Conservation (phyloP, 2,888 invertebrate species). For the Zootermopsis nevadensis region DNA sequence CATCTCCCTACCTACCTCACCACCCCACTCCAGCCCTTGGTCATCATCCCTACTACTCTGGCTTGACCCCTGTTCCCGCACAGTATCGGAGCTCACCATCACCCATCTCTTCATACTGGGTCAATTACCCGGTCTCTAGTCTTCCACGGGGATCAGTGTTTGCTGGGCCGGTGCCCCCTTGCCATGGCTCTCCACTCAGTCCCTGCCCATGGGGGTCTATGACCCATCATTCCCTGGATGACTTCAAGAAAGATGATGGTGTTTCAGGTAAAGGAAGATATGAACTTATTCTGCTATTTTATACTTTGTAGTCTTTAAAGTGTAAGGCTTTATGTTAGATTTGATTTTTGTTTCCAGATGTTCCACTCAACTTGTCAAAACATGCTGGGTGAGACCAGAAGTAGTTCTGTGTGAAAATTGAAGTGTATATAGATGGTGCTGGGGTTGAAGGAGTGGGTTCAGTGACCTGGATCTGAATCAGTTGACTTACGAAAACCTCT, state of each 20-base stretch:
- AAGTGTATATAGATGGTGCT: constrained; percentile 34
- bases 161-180: constrained; percentile 51
- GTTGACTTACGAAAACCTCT: constrained; percentile 6
- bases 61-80: constrained; percentile 47
- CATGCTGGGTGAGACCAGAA: constrained; percentile 69
- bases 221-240: constrained; percentile 54
- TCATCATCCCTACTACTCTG: constrained; percentile 50
- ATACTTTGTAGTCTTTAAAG: background rate
- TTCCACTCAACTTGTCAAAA: constrained; percentile 90
- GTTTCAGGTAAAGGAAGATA: constrained; percentile 66
- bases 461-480: constrained; percentile 19
- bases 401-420: background rate
- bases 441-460: background rate
- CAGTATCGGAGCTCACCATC: constrained; percentile 51
- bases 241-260: constrained; percentile 62
- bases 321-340: background rate
- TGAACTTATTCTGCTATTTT: background rate
- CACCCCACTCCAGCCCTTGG: constrained; percentile 43
- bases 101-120: constrained; percentile 53
- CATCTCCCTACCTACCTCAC: constrained; percentile 51
- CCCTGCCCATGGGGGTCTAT: constrained; percentile 54
- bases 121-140: constrained; percentile 54
- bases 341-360: constrained; percentile 74
- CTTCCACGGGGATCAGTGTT: constrained; percentile 52
- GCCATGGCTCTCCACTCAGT: constrained; percentile 52